Base-by-base conservation (phyloP, 2,113 vertebrate species). In the Python bivittatus region DNA sequence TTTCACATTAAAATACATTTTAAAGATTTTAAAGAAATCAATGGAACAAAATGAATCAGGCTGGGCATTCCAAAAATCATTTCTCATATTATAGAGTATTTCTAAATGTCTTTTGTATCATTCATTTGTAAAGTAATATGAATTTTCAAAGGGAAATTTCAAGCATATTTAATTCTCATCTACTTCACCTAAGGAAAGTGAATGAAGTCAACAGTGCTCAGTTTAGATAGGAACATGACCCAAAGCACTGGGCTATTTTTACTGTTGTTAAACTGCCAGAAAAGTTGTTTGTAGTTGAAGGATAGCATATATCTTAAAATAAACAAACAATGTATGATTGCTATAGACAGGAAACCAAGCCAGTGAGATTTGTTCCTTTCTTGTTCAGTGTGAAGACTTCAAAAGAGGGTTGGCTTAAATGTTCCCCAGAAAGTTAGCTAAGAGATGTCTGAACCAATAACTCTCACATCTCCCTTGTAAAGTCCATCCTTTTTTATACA, bases 71-170 rank as follows among this genome's bases (percentile, higher is more conserved):
- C 91, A 10, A 95, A 92, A 94, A 92, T 27, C 53, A 88, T 48
- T 85, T 38, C 92, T 93, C 92, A 90, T 93, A 25, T 86, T 92
- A 89, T 11, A 90, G 92, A 95, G 22, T 96, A 86, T 52, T 53
- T 86, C 84, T n/a, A 6, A 86, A 54, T 86, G 27, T 86, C 6
- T n/a, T 54, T 33, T 53, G 27, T 54, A 53, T 86, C 3, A 29
- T 22, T 29, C 48, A 48, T 85, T 85, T 13, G 25, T 27, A 61
- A 44, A 88, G 42, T 25, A 89, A 44, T 64, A 27, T 88, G 33
- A 60, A 88, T 52, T 68, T 68, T 42, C 17, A 20, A 88, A 42
- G 56, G 86, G 12, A 25, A 38, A 33, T 27, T 33, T 88, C 17
- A 38, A 25, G 20, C 58, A 38, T 38, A 20, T 88, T 60, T 88